phyloP scores from a whole-genome alignment of 2,888 invertebrate species.

The Harpalus rufipes region DNA sequence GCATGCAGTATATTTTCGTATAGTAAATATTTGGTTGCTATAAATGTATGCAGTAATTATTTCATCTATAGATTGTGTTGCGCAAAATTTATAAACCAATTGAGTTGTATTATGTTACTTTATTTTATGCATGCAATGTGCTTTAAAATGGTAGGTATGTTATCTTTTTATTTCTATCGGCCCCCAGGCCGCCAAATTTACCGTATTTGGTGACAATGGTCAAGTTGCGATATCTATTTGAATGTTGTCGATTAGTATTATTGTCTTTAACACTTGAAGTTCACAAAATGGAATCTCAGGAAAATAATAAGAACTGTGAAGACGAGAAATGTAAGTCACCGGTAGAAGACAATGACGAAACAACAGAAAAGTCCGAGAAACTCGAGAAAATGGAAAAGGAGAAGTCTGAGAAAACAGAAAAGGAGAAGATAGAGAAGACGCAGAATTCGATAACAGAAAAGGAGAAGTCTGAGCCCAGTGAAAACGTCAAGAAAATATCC shows the following conservation, averaged over 20 bases:
- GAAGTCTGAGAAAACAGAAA: conserved; percentile 72
- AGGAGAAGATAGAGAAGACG: conserved; percentile 67
- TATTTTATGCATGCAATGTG: conserved; percentile 29
- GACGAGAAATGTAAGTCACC: conserved; percentile 53
- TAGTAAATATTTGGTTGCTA: conserved; percentile 39
- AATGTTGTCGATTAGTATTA: conserved; percentile 45
- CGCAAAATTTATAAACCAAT: conserved; percentile 33
- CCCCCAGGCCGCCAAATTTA: conserved; percentile 32
- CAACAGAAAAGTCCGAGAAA: conserved; percentile 67
- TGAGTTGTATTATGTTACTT: not conserved
- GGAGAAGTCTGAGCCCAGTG: conserved; percentile 73
- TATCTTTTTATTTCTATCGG: conserved; percentile 11
- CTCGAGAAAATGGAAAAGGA: conserved; percentile 59
- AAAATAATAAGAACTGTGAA: conserved; percentile 59
- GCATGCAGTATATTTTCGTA: conserved; percentile 35
- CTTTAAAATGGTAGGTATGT: conserved; percentile 47
- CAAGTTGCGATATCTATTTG: conserved; percentile 31
- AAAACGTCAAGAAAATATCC: conserved; percentile 79
- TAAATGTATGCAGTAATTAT: conserved; percentile 41
- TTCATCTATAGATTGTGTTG: conserved; percentile 28
- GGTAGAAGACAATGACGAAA: conserved; percentile 62
- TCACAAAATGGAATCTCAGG: conserved; percentile 52
- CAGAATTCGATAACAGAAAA: conserved; percentile 73
- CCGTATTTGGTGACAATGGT: conserved; percentile 5
- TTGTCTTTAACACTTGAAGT: conserved; percentile 25